Evolutionary conservation across 2,113 vertebrate species (phyloP), one percentile per base, ranked within the genome.

Genomic region (Macroglossus sobrinus): DNA sequence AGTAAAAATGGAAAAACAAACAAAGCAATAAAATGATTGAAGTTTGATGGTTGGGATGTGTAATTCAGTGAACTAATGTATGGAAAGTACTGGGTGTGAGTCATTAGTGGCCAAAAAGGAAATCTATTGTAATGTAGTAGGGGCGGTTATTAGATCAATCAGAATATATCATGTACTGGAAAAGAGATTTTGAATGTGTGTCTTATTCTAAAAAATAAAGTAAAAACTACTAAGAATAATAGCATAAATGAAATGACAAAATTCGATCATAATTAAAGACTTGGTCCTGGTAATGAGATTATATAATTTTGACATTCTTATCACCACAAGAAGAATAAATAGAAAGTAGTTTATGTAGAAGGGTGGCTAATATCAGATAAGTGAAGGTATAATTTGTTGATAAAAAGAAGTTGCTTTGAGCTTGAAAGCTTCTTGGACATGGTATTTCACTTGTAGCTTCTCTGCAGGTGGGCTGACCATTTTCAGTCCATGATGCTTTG

Each of bases 1-100:
- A 96, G 79, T 61, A 59, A 84, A 89, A 85, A 95, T 74, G 72
- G 47, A 84, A 79, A 69, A 64, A 91, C 15, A 79, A 94, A 72
- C 35, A 89, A 71, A 69, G 84, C 76, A 84, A 89, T 96, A 57
- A 80, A 72, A 40, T 50, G 18, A 66, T 0, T 85, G 71, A 78
- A 92, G 33, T 21, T 63, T 7, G 15, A 85, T 64, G 55, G 15
- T 55, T 78, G 30, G 16, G 47, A 84, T 63, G 26, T 30, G 33
- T 66, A n/a, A 76, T 64, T 53, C 64, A 21, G 47, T 81, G 61
- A 81, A 30, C 5, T 30, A 64, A 84, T 55, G 4, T 11, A 50
- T 43, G 15, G 28, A 33, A 92, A 91, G 13, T 19, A 4, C 10
- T 43, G 28, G 33, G 15, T 89, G 55, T 57, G 55, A 47, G 35